Conservation (phyloP, 1,140 invertebrate genomes). For the Centruroides sculpturatus region DNA sequence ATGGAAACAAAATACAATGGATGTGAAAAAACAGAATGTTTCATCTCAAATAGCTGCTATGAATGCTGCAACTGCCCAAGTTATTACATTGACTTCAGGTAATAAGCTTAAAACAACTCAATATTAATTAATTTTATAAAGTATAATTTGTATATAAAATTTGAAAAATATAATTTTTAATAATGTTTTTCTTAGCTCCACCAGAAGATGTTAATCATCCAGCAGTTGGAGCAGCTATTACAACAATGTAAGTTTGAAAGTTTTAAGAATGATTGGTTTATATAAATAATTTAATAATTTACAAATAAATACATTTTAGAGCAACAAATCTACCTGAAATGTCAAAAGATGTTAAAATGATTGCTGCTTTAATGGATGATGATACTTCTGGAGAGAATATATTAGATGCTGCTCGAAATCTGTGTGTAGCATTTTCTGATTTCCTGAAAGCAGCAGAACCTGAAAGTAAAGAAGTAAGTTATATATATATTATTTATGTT, state of each 20-base stretch:
- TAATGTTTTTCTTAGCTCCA: slow-evolving; percentile 66
- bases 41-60: slow-evolving; percentile 93
- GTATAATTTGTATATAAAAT: no score
- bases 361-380: slow-evolving; percentile 83
- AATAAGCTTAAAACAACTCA: no score
- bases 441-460: slow-evolving; percentile 86
- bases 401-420: slow-evolving; percentile 73
- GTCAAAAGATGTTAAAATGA: slow-evolving; percentile 81
- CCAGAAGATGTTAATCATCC: slow-evolving; percentile 57
- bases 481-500: neutral
- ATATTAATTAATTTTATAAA: no score
- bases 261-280: neutral
- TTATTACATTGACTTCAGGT: slow-evolving; percentile 78
- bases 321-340: slow-evolving; percentile 91
- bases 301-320: neutral
- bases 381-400: slow-evolving; percentile 65
- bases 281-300: neutral
- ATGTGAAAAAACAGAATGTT: slow-evolving; percentile 93
- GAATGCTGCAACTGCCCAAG: slow-evolving; percentile 95
- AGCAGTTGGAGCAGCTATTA: slow-evolving; percentile 87
- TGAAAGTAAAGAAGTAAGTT: slow-evolving; percentile 52
- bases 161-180: slow-evolving; percentile 22
- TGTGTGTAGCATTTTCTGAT: slow-evolving; percentile 88
- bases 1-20: slow-evolving; percentile 85
- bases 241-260: slow-evolving; percentile 51